phyloP scores from a whole-genome alignment of 1,140 invertebrate species.

The Anastrepha obliqua region DNA sequence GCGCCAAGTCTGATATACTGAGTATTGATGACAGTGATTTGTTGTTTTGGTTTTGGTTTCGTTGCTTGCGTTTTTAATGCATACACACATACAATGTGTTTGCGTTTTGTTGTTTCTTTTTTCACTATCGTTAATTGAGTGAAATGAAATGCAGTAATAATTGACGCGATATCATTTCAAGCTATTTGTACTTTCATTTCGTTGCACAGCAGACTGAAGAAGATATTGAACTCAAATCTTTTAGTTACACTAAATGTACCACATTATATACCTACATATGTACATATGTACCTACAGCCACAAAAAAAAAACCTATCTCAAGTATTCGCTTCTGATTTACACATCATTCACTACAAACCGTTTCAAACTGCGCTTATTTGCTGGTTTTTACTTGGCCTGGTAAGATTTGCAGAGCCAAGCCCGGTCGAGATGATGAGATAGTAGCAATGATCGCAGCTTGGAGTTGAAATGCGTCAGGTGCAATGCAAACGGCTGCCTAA shows the following conservation, averaged over 20 bases:
- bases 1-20: not conserved
- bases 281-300: not conserved
- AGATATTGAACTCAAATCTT: not conserved
- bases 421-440: not conserved
- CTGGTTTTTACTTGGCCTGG: not conserved
- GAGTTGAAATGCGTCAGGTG: conserved; percentile 31
- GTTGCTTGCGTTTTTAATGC: not conserved
- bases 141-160: conserved; percentile 42
- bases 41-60: not conserved
- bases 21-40: not conserved
- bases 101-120: not conserved
- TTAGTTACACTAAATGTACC: not conserved
- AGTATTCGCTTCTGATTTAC: too few species aligned
- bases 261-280: not conserved
- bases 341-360: not conserved
- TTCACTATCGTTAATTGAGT: conserved; percentile 38
- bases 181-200: conserved; percentile 39
- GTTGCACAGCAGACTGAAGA: not conserved
- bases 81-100: too few species aligned
- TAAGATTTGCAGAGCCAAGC: not conserved
- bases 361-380: not conserved
- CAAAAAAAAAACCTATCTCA: too few species aligned
- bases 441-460: not conserved
- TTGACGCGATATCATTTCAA: conserved; percentile 2
- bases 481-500: not conserved